A percentile compares a stretch with the other conserved stretches of the same genome.
These are phyloP conservation scores for Drosophila navojoa DNA, from an alignment of 1,140 invertebrate species.

Conservation along the genomic window DNA sequence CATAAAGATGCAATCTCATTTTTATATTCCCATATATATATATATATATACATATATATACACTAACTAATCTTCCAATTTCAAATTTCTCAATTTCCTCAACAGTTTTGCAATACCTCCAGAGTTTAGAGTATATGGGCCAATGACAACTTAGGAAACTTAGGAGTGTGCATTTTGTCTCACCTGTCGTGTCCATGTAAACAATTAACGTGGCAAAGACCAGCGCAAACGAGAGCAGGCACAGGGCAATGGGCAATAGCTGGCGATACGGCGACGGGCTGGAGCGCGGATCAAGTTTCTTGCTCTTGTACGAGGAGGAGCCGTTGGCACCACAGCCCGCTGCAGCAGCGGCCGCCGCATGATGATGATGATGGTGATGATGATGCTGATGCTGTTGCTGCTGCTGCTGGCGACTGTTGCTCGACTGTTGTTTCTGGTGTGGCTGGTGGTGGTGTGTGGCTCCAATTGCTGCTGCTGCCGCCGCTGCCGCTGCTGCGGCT, in stretches of 20 bases:
- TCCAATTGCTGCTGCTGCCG: slow-evolving; percentile 22
- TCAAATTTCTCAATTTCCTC: no score
- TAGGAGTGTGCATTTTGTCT: slow-evolving; percentile 45
- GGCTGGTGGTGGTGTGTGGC: slow-evolving; percentile 48
- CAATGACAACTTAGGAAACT: no score
- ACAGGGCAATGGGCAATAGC: slow-evolving; percentile 86
- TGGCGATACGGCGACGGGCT: slow-evolving; percentile 84
- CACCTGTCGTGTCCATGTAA: slow-evolving; percentile 88
- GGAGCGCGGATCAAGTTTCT: slow-evolving; percentile 80
- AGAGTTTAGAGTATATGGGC: no score
- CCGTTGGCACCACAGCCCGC: slow-evolving; percentile 22
- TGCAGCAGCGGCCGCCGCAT: slow-evolving; percentile 43
- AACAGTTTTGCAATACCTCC: no score
- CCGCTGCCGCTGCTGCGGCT: slow-evolving; percentile 9
- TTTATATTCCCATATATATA: no score
- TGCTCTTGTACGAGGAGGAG: slow-evolving; percentile 58
- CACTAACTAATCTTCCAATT: no score
- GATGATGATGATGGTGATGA: slow-evolving; percentile 55
- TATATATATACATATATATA: no score
- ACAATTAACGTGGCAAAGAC: slow-evolving; percentile 88
- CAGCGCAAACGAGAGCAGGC: slow-evolving; percentile 87
- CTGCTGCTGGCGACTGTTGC: slow-evolving; percentile 54
- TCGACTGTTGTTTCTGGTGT: slow-evolving; percentile 41
- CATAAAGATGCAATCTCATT: no score
- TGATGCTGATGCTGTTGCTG: slow-evolving; percentile 46